Evolutionary conservation across 2,888 invertebrate genomes (phyloP).

Genomic region (Fragum sueziense): DNA sequence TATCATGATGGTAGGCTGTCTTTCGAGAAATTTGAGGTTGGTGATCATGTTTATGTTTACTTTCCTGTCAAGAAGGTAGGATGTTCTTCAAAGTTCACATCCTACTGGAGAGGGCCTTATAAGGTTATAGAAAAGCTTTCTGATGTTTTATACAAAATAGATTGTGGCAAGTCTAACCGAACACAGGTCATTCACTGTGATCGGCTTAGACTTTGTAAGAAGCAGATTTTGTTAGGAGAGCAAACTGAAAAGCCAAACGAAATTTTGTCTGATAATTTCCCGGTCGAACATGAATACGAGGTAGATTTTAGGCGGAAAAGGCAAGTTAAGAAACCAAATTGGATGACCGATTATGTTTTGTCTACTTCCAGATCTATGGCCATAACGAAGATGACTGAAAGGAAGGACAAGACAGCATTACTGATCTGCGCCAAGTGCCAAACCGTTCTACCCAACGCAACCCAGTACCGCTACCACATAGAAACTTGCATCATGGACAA

Average conservation of each 20-base stretch:
- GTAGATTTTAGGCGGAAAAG: background rate
- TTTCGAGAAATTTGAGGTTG: constrained; percentile 15
- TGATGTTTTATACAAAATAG: constrained; percentile 17
- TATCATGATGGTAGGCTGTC: constrained; percentile 23
- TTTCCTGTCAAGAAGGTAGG: constrained; percentile 21
- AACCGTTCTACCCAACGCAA: background rate
- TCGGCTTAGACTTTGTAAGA: constrained; percentile 1
- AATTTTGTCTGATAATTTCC: background rate
- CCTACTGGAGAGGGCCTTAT: constrained; percentile 26
- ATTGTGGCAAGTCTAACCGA: constrained; percentile 9
- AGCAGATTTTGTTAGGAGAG: background rate
- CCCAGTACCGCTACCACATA: background rate
- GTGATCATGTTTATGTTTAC: constrained; percentile 27
- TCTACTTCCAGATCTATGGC: background rate
- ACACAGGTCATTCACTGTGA: constrained; percentile 24
- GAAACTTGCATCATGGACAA: background rate
- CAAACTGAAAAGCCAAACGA: background rate
- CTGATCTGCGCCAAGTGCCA: background rate
- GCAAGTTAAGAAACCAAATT: background rate
- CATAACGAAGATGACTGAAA: constrained; percentile 1
- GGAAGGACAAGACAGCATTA: background rate
- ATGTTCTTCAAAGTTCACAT: constrained; percentile 18
- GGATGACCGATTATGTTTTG: constrained; percentile 1
- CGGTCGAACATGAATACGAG: background rate
- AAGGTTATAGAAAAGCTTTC: constrained; percentile 22